A percentile compares a stretch with the other conserved stretches of the same genome.
phyloP scores from a whole-genome alignment of 1,140 invertebrate genomes.

The Halictus rubicundus region DNA sequence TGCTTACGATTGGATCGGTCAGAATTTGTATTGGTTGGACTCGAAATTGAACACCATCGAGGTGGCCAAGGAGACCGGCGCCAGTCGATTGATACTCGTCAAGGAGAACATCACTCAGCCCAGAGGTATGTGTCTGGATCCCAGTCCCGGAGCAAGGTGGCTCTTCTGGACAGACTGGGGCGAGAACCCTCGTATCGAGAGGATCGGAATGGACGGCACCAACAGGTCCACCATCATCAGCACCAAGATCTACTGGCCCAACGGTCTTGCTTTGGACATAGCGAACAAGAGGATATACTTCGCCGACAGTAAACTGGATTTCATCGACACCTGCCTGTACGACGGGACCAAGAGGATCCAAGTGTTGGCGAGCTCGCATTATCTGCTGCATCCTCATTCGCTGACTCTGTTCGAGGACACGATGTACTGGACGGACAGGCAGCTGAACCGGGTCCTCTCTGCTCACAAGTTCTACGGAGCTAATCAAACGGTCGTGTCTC shows the following conservation, averaged over 20 bases:
- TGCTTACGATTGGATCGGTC: conserved; percentile 97
- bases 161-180: conserved; percentile 99
- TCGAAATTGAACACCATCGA: conserved; percentile 96
- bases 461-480: conserved; percentile 95
- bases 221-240: conserved; percentile 93
- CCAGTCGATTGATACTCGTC: conserved; percentile 91
- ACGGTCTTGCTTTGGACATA: conserved; percentile 96
- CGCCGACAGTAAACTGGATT: conserved; percentile 98
- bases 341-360: conserved; percentile 94
- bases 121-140: conserved; percentile 95
- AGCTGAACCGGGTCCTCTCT: conserved; percentile 92
- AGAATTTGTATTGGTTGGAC: conserved; percentile 98
- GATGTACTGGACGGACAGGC: conserved; percentile 98
- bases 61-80: conserved; percentile 92
- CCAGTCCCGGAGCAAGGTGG: conserved; percentile 90
- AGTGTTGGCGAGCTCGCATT: conserved; percentile 93
- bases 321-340: conserved; percentile 99
- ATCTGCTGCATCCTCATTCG: conserved; percentile 97
- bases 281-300: conserved; percentile 97
- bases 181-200: conserved; percentile 96
- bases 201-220: conserved; percentile 97
- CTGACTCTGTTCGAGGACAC: conserved; percentile 95
- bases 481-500: conserved; percentile 96
- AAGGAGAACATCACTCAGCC: conserved; percentile 97
- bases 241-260: conserved; percentile 99